A percentile compares a stretch with the other conserved stretches of the same genome.
Evolutionary conservation across 2,797 vertebrate genomes (phyloP).

Genomic region (Sphenodon punctatus): DNA sequence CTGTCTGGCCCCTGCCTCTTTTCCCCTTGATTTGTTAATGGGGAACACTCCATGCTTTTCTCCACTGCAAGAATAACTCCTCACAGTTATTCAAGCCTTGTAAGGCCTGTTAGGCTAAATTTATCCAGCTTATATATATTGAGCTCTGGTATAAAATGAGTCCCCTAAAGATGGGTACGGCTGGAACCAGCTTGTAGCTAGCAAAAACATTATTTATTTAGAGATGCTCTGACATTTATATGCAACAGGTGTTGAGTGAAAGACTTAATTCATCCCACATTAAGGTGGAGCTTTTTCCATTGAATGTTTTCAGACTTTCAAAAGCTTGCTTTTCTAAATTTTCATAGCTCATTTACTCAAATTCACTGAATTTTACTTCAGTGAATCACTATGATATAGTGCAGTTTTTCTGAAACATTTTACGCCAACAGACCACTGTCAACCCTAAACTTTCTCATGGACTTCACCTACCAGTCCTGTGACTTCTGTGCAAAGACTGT

Average conservation of each 20-base stretch:
- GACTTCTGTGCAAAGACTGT: background rate
- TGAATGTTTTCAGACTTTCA: no score
- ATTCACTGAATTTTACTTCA: no score
- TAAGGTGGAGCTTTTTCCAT: no score
- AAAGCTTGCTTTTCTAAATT: no score
- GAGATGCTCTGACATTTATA: background rate
- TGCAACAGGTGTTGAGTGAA: background rate
- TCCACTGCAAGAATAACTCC: accelerated
- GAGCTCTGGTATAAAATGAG: background rate
- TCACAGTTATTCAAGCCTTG: accelerated
- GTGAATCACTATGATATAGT: no score
- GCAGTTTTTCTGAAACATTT: no score
- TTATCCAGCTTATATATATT: background rate
- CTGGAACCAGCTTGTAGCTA: background rate
- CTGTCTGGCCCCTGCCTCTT: accelerated
- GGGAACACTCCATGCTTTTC: background rate
- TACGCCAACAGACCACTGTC: no score
- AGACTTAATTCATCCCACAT: background rate
- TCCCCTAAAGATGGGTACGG: background rate
- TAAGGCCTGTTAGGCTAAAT: background rate
- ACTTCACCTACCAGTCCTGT: no score
- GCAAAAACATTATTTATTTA: background rate
- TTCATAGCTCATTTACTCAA: no score
- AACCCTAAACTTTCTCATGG: no score
- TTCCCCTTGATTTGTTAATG: accelerated